phyloP scores from a whole-genome alignment of 2,113 vertebrate genomes.

The Tetraodon nigroviridis region DNA sequence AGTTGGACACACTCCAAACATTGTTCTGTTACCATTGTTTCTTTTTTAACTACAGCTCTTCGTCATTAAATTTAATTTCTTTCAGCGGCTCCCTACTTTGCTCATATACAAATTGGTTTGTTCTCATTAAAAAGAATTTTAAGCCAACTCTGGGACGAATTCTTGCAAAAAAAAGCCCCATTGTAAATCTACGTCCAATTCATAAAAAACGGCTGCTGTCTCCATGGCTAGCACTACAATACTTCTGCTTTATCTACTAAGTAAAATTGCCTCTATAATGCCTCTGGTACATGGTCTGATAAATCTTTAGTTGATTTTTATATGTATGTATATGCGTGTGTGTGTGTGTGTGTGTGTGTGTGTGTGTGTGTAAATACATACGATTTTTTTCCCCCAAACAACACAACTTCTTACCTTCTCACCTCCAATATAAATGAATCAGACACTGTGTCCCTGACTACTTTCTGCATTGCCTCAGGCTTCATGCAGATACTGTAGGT shows the following conservation, averaged over 20 bases:
- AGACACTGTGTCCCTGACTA: conserved; percentile 17
- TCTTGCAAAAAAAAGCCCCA: conserved; percentile 33
- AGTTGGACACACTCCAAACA: conserved; percentile 57
- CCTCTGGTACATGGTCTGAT: conserved; percentile 44
- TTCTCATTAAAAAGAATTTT: not conserved
- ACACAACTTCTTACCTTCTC: conserved; percentile 19
- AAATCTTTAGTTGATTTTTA: conserved; percentile 59
- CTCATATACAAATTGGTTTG: not conserved
- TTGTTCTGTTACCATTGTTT: conserved; percentile 14
- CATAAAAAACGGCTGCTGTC: conserved; percentile 48
- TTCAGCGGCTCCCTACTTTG: not conserved
- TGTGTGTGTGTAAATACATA: too few species aligned
- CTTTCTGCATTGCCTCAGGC: conserved; percentile 18
- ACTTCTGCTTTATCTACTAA: conserved; percentile 53
- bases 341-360: too few species aligned
- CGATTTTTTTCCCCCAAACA: too few species aligned
- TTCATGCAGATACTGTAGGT: conserved; percentile 12
- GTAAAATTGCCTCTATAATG: conserved; percentile 53
- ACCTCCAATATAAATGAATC: not conserved
- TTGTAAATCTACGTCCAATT: conserved; percentile 42
- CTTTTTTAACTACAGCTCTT: conserved; percentile 14
- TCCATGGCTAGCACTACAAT: conserved; percentile 60
- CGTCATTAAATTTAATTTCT: conserved; percentile 7
- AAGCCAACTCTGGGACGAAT: conserved; percentile 8
- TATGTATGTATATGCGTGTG: too few species aligned